These are phyloP conservation scores for Volucella bombylans DNA, from an alignment of 2,888 invertebrate species.

Conservation along the genomic window DNA sequence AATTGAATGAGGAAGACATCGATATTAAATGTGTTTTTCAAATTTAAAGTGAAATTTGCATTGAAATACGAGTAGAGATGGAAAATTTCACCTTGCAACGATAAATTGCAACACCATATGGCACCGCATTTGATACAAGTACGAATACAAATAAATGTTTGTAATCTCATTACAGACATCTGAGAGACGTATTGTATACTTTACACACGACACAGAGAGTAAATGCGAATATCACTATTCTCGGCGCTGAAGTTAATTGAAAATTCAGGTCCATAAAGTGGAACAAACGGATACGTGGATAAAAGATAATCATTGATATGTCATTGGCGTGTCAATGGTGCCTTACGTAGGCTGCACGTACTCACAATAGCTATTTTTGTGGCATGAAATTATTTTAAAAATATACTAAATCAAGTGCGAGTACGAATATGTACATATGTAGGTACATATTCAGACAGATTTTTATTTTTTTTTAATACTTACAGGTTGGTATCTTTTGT, in stretches of 20 bases:
- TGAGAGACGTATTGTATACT: slow-evolving; percentile 53
- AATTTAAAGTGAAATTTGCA: slow-evolving; percentile 53
- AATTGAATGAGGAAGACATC: too few species aligned
- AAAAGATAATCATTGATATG: slow-evolving; percentile 68
- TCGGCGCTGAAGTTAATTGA: slow-evolving; percentile 66
- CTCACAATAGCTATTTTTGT: slow-evolving; percentile 26
- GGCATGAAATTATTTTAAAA: slow-evolving; percentile 16
- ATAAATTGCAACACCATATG: slow-evolving; percentile 64
- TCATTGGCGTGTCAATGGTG: slow-evolving; percentile 66
- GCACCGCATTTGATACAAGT: slow-evolving; percentile 59
- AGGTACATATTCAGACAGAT: not conserved
- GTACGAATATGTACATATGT: not conserved
- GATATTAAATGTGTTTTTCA: slow-evolving; percentile 8
- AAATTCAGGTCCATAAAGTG: slow-evolving; percentile 72
- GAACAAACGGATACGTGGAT: slow-evolving; percentile 70
- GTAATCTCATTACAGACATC: slow-evolving; percentile 67
- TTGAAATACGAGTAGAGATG: slow-evolving; percentile 13
- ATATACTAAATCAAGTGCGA: not conserved
- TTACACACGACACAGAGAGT: slow-evolving; percentile 3
- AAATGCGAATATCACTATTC: slow-evolving; percentile 65
- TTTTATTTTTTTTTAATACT: slow-evolving; percentile 1
- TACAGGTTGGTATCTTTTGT: too few species aligned
- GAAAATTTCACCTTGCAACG: slow-evolving; percentile 66
- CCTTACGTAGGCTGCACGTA: slow-evolving; percentile 48
- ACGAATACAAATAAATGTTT: too few species aligned